A percentile compares a stretch with the other conserved stretches of the same genome.
These are phyloP conservation scores for Daktulosphaira vitifoliae DNA, from an alignment of 1,140 invertebrate species.

Conservation along the genomic window DNA sequence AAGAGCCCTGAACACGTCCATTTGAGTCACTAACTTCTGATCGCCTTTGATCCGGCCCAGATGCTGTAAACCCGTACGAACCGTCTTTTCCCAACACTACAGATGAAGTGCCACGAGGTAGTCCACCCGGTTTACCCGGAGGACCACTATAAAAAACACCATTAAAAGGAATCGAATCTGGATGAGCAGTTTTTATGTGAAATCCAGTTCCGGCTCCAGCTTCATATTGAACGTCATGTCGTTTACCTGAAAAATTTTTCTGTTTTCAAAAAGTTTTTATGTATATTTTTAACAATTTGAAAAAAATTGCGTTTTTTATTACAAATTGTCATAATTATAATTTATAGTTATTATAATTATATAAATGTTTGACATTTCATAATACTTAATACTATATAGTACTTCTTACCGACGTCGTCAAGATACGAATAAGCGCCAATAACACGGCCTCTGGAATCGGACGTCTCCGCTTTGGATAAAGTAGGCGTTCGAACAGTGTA, in stretches of 20 bases:
- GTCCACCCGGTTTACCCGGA: slow-evolving; percentile 44
- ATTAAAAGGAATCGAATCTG: slow-evolving; percentile 47
- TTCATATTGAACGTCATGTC: slow-evolving; percentile 61
- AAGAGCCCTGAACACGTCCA: slow-evolving; percentile 60
- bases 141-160: slow-evolving; percentile 49
- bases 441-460: slow-evolving; percentile 51
- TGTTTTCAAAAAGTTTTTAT: too few species aligned
- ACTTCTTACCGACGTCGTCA: slow-evolving; percentile 53
- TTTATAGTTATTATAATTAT: too few species aligned
- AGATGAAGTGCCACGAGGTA: slow-evolving; percentile 51
- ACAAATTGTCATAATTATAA: too few species aligned
- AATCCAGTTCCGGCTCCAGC: slow-evolving; percentile 62
- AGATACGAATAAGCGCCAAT: slow-evolving; percentile 53
- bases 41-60: slow-evolving; percentile 59
- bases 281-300: too few species aligned
- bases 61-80: slow-evolving; percentile 57
- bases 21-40: slow-evolving; percentile 59
- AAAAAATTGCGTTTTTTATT: too few species aligned
- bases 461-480: slow-evolving; percentile 55
- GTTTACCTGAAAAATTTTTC: slow-evolving; percentile 44
- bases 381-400: too few species aligned
- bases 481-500: slow-evolving; percentile 56
- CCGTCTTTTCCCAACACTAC: slow-evolving; percentile 54
- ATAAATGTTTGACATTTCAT: too few species aligned
- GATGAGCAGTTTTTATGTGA: slow-evolving; percentile 58